Evolutionary conservation across 1,140 invertebrate genomes (phyloP), one percentile per base, ranked within the genome.

Genomic region (Arion vulgaris): DNA sequence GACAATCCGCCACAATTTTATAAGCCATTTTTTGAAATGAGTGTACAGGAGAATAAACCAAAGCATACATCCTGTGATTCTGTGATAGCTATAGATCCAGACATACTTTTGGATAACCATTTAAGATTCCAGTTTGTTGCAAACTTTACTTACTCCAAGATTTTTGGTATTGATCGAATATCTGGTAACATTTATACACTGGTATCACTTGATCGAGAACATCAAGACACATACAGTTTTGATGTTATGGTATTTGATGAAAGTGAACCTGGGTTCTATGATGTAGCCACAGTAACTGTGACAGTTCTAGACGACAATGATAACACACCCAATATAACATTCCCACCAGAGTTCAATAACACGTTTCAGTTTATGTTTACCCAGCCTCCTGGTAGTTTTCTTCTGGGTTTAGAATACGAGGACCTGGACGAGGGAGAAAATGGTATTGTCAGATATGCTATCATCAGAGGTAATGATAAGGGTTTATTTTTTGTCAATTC

Each of bases 161-260:
- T 86, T 80, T 92, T 98, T 98, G 89, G 95, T 87, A 97, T 98
- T 73, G 96, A 96, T 69, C 96, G 97, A 92, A 96, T 98, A 89
- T 95, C 95, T 0, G 98, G 97, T 0, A 94, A 96, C 5, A 83
- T 91, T 49, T 83, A 80, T 39, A 83, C 85, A 36, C 95, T 95
- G 82, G 94, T 93, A 26, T 93, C 94, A 87, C 93, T 99, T 72
- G 97, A 98, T 91, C 94, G 97, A 83, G 97, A 99, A 94, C 97
- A 98, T 94, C 95, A 95, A 71, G 94, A 95, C 15, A 90, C 94
- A 53, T 98, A 97, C 92, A 95, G 95, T 89, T 95, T 99, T 82
- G 93, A 95, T 81, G 95, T 99, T 0, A 94, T 97, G n/a, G 98
- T 97, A 0, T 95, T 95, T 91, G 98, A 99, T 93, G 96, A 97